phyloP scores from a whole-genome alignment of 2,888 invertebrate genomes.

The Epinotia bilunana region DNA sequence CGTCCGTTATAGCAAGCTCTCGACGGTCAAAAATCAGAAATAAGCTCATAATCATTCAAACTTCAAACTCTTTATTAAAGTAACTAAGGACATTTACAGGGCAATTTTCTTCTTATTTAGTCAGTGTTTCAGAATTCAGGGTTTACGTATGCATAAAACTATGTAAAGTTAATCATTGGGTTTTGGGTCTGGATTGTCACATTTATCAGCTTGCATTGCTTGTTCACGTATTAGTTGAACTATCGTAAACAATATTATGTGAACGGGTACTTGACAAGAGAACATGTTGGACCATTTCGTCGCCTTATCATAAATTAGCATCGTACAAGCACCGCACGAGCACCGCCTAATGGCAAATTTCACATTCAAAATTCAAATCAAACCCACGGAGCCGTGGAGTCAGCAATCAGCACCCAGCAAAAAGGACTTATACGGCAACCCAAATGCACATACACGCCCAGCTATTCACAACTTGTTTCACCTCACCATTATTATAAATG shows the following conservation, averaged over 20 bases:
- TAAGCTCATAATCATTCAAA: no score
- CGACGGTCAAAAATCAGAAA: no score
- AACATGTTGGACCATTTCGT: conserved; percentile 1
- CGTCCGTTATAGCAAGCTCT: no score
- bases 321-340: conserved; percentile 9
- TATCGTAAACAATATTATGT: background rate
- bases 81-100: no score
- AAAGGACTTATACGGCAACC: conserved; percentile 5
- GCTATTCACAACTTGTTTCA: background rate
- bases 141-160: no score
- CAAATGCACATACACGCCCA: background rate
- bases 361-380: conserved; percentile 28
- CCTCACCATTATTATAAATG: background rate
- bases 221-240: background rate
- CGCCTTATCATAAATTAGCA: conserved; percentile 26
- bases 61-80: no score
- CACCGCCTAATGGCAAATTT: background rate
- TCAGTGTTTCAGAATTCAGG: no score
- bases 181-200: background rate
- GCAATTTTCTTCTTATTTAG: no score
- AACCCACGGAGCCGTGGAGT: conserved; percentile 4
- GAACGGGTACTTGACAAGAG: conserved; percentile 14
- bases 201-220: background rate
- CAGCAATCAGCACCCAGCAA: conserved; percentile 6
- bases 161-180: background rate